phyloP scores from a whole-genome alignment of 64 coral and sea anemone species.

The Actinia equina region DNA sequence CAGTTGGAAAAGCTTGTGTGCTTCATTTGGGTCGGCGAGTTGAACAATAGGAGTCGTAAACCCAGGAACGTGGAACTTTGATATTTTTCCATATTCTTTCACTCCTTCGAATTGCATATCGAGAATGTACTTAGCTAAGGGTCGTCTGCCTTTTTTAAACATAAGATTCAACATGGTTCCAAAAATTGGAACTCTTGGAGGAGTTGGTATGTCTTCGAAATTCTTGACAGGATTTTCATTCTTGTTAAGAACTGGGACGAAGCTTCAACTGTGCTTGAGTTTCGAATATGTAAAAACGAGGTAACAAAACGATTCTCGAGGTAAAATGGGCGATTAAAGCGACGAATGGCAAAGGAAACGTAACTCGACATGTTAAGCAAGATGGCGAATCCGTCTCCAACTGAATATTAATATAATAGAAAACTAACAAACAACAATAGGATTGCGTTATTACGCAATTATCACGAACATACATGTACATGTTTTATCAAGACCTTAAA shows the following conservation, averaged over 20 bases:
- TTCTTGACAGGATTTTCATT: neutral
- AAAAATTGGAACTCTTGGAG: neutral
- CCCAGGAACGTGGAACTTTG: neutral
- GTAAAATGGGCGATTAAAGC: neutral
- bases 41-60: neutral
- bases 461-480: too few relatives aligned
- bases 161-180: neutral
- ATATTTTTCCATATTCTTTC: conserved; percentile 22
- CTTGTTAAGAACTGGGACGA: neutral
- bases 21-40: conserved; percentile 35
- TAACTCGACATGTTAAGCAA: neutral
- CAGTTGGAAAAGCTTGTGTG: conserved; percentile 34
- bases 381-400: neutral
- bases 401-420: neutral
- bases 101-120: conserved; percentile 7
- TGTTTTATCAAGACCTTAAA: too few relatives aligned
- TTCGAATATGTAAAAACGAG: neutral
- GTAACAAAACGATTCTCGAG: neutral
- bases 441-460: too few relatives aligned
- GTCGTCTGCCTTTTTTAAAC: neutral
- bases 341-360: neutral
- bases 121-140: neutral
- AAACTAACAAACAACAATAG: neutral
- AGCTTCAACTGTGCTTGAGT: neutral
- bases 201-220: conserved; percentile 11